Evolutionary conservation across 2,797 vertebrate species (phyloP).

Genomic region (Pseudomugil gertrudae): DNA sequence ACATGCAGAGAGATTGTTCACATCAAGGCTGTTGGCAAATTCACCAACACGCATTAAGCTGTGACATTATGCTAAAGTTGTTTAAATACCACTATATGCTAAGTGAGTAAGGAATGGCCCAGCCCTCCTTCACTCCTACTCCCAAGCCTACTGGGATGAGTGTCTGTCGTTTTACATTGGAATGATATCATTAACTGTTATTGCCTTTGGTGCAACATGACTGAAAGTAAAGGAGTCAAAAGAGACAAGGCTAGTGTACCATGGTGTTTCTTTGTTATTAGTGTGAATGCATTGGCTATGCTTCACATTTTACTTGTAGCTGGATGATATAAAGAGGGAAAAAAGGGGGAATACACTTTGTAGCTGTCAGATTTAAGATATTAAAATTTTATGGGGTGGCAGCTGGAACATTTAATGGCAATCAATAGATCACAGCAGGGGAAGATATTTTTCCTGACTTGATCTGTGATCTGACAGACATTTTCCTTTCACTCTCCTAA

Average conservation of each 20-base stretch:
- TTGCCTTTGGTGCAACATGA: conserved; percentile 33
- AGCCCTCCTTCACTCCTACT: conserved; percentile 31
- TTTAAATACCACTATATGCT: conserved; percentile 78
- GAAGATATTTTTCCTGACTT: conserved; percentile 77
- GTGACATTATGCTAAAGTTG: conserved; percentile 77
- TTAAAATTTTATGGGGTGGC: conserved; percentile 78
- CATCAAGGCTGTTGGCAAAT: conserved; percentile 79
- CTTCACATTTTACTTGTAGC: conserved; percentile 28
- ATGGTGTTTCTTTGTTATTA: background rate
- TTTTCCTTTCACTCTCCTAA: conserved; percentile 76
- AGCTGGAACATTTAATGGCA: conserved; percentile 81
- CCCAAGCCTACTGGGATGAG: conserved; percentile 52
- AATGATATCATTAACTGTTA: conserved; percentile 56
- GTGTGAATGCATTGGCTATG: conserved; percentile 17
- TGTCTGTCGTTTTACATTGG: conserved; percentile 55
- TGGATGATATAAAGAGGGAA: background rate
- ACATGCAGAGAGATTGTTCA: conserved; percentile 78
- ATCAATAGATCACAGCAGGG: conserved; percentile 81
- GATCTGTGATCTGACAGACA: conserved; percentile 72
- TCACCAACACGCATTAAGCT: conserved; percentile 72
- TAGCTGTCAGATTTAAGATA: conserved; percentile 76
- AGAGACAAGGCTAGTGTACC: conserved; percentile 20
- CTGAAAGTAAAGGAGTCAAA: conserved; percentile 40
- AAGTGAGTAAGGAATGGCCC: conserved; percentile 71
- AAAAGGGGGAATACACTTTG: conserved; percentile 54